These are phyloP conservation scores for Protomyctophum bolini DNA, from an alignment of 2,113 vertebrate species.

Conservation along the genomic window DNA sequence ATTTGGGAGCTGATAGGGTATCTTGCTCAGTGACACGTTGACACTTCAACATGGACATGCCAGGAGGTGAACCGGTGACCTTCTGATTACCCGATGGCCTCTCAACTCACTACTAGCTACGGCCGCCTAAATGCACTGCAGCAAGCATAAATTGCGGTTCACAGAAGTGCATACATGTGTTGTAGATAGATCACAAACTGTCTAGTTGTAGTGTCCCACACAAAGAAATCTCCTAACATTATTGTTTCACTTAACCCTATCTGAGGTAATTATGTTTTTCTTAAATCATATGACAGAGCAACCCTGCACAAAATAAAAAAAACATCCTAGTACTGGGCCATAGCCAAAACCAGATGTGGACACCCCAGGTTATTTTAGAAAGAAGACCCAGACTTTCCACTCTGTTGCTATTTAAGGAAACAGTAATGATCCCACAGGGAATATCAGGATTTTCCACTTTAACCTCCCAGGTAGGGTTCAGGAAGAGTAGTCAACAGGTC, in stretches of 20 bases:
- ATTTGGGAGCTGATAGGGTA: too few species aligned
- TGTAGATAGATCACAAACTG: not conserved
- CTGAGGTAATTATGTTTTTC: not conserved
- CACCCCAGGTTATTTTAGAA: slow-evolving; percentile 22
- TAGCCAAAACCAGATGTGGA: slow-evolving; percentile 52
- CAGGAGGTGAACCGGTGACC: too few species aligned
- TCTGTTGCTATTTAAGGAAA: slow-evolving; percentile 65
- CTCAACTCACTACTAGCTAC: too few species aligned
- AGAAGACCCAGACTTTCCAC: slow-evolving; percentile 50
- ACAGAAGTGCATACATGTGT: not conserved
- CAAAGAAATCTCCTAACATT: not conserved
- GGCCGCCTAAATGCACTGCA: too few species aligned
- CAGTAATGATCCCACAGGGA: slow-evolving; percentile 39
- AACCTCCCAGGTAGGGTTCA: slow-evolving; percentile 41
- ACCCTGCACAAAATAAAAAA: not conserved
- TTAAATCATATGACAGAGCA: not conserved
- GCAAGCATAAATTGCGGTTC: not conserved
- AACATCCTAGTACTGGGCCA: not conserved
- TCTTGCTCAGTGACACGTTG: too few species aligned
- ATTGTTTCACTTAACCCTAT: not conserved
- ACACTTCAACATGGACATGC: too few species aligned
- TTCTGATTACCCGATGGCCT: too few species aligned
- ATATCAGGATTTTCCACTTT: slow-evolving; percentile 42
- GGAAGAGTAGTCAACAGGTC: slow-evolving; percentile 41
- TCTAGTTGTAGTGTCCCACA: not conserved